Evolutionary conservation across 1,140 invertebrate species (phyloP).

Genomic region (Zaprionus inermis): DNA sequence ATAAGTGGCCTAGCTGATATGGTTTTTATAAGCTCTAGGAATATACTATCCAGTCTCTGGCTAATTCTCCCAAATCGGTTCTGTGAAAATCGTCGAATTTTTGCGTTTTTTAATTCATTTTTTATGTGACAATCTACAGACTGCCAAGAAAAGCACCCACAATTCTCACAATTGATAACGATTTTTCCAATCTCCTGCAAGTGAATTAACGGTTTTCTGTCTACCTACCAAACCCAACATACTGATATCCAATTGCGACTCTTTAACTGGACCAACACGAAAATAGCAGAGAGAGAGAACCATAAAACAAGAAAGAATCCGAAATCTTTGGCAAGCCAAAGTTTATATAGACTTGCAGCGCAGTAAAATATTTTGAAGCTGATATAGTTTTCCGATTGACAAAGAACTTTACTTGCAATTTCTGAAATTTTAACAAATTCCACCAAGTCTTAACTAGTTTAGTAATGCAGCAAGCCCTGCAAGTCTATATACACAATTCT

Average conservation of each 20-base stretch:
- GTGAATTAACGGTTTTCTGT: constrained; percentile 28
- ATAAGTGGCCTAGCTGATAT: constrained; percentile 53
- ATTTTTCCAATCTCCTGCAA: constrained; percentile 12
- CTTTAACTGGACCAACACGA: constrained; percentile 66
- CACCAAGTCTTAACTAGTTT: too few species aligned
- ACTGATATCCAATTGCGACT: constrained; percentile 24
- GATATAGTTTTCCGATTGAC: background rate
- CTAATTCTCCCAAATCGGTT: constrained; percentile 12
- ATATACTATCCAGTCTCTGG: constrained; percentile 38
- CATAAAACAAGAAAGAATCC: constrained; percentile 3
- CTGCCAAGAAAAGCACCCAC: constrained; percentile 63
- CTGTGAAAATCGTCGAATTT: constrained; percentile 51
- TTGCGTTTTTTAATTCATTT: constrained; percentile 28
- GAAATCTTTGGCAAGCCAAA: background rate
- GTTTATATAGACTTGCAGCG: background rate
- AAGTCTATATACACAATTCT: background rate
- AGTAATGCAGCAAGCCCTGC: background rate
- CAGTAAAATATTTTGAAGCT: background rate
- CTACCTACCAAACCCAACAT: constrained; percentile 28
- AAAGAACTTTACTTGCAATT: background rate
- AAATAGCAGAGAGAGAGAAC: constrained; percentile 30
- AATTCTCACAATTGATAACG: constrained; percentile 12
- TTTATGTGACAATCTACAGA: constrained; percentile 78
- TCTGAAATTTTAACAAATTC: background rate
- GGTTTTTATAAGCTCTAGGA: constrained; percentile 73